Evolutionary conservation across 2,113 vertebrate species (phyloP).

Genomic region (Hypocryptadius cinnamomeus): DNA sequence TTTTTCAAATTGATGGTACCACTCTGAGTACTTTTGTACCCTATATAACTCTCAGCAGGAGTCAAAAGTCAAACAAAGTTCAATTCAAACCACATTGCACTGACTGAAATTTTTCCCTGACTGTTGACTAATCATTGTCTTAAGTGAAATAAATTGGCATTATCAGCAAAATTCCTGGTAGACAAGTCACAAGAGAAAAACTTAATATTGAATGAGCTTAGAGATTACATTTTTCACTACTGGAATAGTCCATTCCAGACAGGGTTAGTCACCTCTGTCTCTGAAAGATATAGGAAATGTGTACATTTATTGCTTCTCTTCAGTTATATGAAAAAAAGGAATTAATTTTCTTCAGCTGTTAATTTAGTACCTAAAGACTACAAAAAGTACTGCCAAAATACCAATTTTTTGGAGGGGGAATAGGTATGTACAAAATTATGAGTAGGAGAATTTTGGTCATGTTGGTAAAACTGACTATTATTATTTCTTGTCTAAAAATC

Average conservation of each 20-base stretch:
- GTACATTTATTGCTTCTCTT: not conserved
- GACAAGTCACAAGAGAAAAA: not conserved
- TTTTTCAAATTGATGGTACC: not conserved
- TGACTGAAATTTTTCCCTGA: not conserved
- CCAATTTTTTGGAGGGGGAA: not conserved
- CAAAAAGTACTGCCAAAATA: not conserved
- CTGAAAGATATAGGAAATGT: not conserved
- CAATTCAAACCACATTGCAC: conserved; percentile 23
- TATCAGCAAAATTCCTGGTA: conserved; percentile 29
- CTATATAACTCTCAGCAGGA: not conserved
- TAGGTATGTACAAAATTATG: not conserved
- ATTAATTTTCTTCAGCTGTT: not conserved
- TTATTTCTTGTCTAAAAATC: not conserved
- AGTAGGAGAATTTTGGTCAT: not conserved
- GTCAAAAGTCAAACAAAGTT: conserved; percentile 41
- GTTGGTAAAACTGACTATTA: not conserved
- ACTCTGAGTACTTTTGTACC: not conserved
- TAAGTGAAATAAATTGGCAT: conserved; percentile 42
- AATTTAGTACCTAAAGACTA: not conserved
- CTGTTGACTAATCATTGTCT: conserved; percentile 28
- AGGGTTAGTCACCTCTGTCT: not conserved
- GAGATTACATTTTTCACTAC: not conserved
- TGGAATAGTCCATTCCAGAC: not conserved
- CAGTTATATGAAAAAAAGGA: not conserved
- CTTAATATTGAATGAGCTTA: not conserved